Percentiles rank a stretch among this genome's conserved stretches.
Evolutionary conservation across 2,888 invertebrate species (phyloP).

Genomic region (Malthinus seriepunctatus): DNA sequence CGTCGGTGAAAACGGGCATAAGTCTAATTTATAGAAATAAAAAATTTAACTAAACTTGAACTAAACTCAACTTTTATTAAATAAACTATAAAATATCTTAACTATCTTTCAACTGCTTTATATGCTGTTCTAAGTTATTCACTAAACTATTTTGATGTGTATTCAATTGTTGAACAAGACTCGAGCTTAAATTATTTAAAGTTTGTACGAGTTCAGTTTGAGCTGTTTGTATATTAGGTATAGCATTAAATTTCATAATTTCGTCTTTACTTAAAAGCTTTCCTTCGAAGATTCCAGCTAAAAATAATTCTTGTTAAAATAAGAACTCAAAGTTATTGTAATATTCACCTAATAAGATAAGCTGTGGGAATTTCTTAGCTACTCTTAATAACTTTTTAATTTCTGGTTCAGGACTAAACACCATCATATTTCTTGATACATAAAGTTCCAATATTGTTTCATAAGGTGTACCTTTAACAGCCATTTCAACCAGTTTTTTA

Average conservation of each 20-base stretch:
- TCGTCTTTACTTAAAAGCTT: slow-evolving; percentile 70
- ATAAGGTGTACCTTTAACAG: slow-evolving; percentile 69
- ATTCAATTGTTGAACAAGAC: slow-evolving; percentile 68
- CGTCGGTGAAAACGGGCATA: too few species aligned
- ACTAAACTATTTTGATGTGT: slow-evolving; percentile 71
- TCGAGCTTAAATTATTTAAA: slow-evolving; percentile 66
- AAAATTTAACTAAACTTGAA: background rate
- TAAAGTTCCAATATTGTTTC: slow-evolving; percentile 68
- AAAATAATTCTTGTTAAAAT: slow-evolving; percentile 34
- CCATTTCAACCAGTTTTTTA: slow-evolving; percentile 65
- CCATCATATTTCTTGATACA: slow-evolving; percentile 64
- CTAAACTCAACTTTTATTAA: background rate
- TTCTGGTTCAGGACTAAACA: slow-evolving; percentile 72
- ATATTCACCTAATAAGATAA: slow-evolving; percentile 67
- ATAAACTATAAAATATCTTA: background rate
- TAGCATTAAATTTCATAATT: slow-evolving; percentile 65
- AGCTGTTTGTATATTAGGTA: slow-evolving; percentile 67
- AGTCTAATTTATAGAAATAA: too few species aligned
- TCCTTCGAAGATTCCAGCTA: slow-evolving; percentile 76
- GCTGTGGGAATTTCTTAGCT: slow-evolving; percentile 70
- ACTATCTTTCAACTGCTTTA: slow-evolving; percentile 45
- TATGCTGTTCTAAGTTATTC: slow-evolving; percentile 66
- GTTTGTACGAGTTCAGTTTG: slow-evolving; percentile 71
- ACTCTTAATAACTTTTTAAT: slow-evolving; percentile 65
- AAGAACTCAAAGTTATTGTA: background rate